phyloP scores from a whole-genome alignment of 2,888 invertebrate species.

The Clepsis dumicolana region DNA sequence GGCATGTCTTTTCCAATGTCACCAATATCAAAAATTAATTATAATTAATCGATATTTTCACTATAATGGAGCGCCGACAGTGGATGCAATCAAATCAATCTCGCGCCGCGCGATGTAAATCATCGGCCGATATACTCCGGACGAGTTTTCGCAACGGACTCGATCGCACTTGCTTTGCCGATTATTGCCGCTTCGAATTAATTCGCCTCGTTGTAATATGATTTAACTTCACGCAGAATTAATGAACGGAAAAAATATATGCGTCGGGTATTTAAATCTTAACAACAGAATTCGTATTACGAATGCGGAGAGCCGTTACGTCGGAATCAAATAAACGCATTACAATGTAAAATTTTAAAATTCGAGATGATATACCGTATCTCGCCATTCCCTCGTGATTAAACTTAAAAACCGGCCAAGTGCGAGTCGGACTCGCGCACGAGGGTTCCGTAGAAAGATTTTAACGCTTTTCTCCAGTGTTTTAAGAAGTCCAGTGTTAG shows the following conservation, averaged over 20 bases:
- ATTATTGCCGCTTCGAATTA: conserved; percentile 60
- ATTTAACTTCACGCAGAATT: conserved; percentile 40
- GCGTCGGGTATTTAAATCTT: conserved; percentile 10
- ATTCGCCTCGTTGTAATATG: conserved; percentile 48
- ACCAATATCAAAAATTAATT: conserved; percentile 5
- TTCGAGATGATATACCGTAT: conserved; percentile 9
- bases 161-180: conserved; percentile 53
- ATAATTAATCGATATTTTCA: conserved; percentile 27
- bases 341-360: conserved; percentile 14
- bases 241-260: conserved; percentile 34
- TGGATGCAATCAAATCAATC: conserved; percentile 40
- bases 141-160: conserved; percentile 60
- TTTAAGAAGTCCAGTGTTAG: too few species aligned
- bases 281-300: background rate
- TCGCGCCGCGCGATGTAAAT: conserved; percentile 49
- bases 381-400: conserved; percentile 6
- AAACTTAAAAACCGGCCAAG: too few species aligned
- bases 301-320: background rate
- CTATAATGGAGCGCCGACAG: conserved; percentile 38
- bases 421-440: too few species aligned
- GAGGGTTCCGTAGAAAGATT: too few species aligned
- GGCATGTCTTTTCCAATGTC: background rate
- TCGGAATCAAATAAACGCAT: background rate
- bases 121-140: conserved; percentile 52
- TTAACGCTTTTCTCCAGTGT: too few species aligned